Evolutionary conservation across 1,140 invertebrate genomes (phyloP).

Genomic region (Globodera ellingtonae): DNA sequence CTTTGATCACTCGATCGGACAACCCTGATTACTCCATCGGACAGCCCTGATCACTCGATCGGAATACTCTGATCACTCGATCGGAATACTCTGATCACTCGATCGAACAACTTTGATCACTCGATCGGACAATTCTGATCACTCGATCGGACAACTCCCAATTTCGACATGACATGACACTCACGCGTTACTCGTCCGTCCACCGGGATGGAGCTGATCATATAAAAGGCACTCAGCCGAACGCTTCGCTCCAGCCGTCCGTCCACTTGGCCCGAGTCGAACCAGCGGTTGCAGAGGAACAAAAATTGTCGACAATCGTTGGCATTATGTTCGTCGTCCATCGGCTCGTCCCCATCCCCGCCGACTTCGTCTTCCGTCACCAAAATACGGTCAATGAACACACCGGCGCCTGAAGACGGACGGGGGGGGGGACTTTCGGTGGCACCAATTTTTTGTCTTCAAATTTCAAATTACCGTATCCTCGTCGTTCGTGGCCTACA

Average conservation of each 20-base stretch:
- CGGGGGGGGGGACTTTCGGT: background rate
- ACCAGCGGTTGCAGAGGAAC: slow-evolving; percentile 54
- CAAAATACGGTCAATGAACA: slow-evolving; percentile 51
- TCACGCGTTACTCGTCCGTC: slow-evolving; percentile 31
- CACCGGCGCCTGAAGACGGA: slow-evolving; percentile 38
- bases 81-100: too few species aligned
- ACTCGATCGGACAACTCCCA: too few species aligned
- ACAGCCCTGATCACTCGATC: too few species aligned
- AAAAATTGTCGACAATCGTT: slow-evolving; percentile 40
- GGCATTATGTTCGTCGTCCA: background rate
- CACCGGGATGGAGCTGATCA: slow-evolving; percentile 45
- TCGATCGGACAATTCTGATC: too few species aligned
- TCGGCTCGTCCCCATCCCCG: background rate
- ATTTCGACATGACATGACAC: background rate
- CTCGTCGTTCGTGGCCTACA: slow-evolving; percentile 44
- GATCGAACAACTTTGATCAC: too few species aligned
- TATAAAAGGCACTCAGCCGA: slow-evolving; percentile 43
- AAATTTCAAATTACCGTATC: slow-evolving; percentile 43
- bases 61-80: too few species aligned
- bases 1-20: too few species aligned
- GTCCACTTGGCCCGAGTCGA: slow-evolving; percentile 53
- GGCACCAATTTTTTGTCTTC: background rate
- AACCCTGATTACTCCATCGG: too few species aligned
- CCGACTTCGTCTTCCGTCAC: slow-evolving; percentile 43
- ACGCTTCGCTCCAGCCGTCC: slow-evolving; percentile 49